These are phyloP conservation scores for Antechinus flavipes DNA, from an alignment of 2,113 vertebrate genomes.

Conservation along the genomic window DNA sequence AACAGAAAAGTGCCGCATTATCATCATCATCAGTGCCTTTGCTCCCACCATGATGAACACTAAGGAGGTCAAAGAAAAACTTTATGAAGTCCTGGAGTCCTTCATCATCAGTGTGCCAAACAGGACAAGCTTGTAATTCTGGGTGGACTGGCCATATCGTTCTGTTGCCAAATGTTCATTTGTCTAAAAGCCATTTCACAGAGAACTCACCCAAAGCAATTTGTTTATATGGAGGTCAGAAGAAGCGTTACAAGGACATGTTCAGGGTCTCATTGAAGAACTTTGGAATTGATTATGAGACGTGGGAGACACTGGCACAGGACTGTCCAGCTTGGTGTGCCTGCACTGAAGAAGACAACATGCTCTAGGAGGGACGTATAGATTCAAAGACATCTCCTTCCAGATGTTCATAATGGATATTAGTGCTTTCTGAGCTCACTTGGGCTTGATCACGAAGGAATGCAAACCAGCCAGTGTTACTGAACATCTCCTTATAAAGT, in stretches of 20 bases:
- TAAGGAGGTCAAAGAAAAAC: neutral
- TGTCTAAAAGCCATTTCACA: too few species aligned
- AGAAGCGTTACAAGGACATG: too few species aligned
- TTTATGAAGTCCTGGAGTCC: neutral
- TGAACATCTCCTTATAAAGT: neutral
- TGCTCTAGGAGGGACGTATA: neutral
- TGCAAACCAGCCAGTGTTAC: neutral
- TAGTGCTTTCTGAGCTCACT: neutral
- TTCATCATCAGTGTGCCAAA: neutral
- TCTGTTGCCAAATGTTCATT: too few species aligned
- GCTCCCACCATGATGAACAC: neutral
- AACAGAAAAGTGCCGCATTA: accelerated
- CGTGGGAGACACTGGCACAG: neutral
- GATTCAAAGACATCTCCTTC: neutral
- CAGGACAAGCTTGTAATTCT: neutral
- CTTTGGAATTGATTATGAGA: neutral
- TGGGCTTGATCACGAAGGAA: neutral
- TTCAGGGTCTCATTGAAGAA: neutral
- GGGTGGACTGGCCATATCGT: too few species aligned
- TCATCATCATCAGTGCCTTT: neutral
- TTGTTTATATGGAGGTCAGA: too few species aligned
- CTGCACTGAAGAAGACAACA: neutral
- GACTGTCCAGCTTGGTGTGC: neutral
- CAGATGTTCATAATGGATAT: neutral
- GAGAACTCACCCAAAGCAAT: too few species aligned